Conservation (phyloP, 2,113 vertebrate species). For the Bufo gargarizans region DNA sequence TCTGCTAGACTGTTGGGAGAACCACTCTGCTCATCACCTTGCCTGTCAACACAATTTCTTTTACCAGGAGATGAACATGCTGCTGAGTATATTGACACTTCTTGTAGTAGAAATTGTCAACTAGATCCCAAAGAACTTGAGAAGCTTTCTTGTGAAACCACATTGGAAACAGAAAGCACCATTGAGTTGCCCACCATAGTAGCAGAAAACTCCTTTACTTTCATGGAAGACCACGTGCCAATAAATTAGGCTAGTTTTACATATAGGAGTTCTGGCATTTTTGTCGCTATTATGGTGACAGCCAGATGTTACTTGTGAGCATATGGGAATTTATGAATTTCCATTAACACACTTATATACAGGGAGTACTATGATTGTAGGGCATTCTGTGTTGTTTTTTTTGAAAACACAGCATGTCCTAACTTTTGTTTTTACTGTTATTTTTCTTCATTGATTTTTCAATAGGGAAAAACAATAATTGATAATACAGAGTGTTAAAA, state of each 20-base stretch:
- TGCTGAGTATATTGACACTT: background rate
- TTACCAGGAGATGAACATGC: background rate
- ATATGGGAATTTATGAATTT: background rate
- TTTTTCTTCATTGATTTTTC: background rate
- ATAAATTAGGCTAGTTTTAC: no score
- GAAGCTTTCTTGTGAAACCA: background rate
- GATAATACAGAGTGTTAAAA: background rate
- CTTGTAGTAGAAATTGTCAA: background rate
- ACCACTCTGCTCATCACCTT: slow-evolving; percentile 46
- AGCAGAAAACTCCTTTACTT: background rate
- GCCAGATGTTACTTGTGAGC: background rate
- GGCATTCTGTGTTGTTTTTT: background rate
- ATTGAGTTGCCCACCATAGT: slow-evolving; percentile 14
- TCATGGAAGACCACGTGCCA: background rate
- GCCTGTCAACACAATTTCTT: background rate
- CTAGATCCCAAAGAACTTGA: background rate
- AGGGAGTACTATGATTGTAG: background rate
- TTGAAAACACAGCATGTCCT: background rate
- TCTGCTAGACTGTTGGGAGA: no score
- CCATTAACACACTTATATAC: background rate
- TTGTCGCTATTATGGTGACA: background rate
- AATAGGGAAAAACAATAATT: background rate
- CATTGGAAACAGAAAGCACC: slow-evolving; percentile 27
- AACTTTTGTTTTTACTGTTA: background rate
- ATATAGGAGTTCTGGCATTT: background rate